phyloP scores from a whole-genome alignment of 2,797 vertebrate genomes.

The Aplochiton taeniatus region DNA sequence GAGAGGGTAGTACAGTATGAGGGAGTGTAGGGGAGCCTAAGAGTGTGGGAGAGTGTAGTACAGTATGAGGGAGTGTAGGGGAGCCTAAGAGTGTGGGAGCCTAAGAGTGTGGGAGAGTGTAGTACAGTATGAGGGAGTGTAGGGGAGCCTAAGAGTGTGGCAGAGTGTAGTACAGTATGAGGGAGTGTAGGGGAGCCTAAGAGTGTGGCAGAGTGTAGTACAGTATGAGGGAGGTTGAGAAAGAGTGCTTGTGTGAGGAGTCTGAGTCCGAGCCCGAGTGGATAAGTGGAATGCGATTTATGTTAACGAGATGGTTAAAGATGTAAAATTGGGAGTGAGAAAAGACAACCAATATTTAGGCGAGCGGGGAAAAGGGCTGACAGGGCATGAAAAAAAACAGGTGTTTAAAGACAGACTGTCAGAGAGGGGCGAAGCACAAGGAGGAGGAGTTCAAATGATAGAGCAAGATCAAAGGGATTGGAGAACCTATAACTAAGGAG shows the following conservation, averaged over 20 bases:
- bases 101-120: too few relatives aligned
- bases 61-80: too few relatives aligned
- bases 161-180: neutral
- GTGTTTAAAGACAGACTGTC: neutral
- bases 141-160: too few relatives aligned
- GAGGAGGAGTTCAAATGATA: neutral
- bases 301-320: neutral
- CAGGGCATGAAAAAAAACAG: neutral
- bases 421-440: neutral
- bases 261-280: too few relatives aligned
- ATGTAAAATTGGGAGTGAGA: neutral
- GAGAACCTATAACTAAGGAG: conserved; percentile 1
- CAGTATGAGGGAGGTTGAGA: conserved; percentile 20
- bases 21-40: too few relatives aligned
- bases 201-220: neutral
- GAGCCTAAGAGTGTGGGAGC: too few relatives aligned
- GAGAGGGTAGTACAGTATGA: neutral
- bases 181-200: conserved; percentile 34
- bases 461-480: neutral
- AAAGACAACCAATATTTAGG: neutral
- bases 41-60: too few relatives aligned
- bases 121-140: neutral
- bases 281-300: too few relatives aligned
- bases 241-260: too few relatives aligned
- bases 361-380: neutral